Evolutionary conservation across 2,797 vertebrate genomes (phyloP).

Genomic region (Selene dorsalis): DNA sequence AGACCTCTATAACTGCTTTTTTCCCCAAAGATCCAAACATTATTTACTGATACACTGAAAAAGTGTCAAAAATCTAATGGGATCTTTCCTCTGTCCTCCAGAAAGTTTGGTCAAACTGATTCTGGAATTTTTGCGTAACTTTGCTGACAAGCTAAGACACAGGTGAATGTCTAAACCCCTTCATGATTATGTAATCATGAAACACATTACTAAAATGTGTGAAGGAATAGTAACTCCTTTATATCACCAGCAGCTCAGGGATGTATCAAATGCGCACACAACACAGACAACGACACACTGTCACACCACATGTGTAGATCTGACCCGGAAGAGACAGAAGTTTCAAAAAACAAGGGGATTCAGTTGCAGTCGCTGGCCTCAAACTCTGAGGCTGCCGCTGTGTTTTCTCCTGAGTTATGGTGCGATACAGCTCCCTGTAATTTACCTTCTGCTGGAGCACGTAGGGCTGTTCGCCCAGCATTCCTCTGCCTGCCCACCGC

Average conservation of each 20-base stretch:
- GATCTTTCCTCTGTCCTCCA: too few species aligned
- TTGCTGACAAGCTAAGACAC: too few species aligned
- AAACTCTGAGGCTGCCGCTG: conserved; percentile 67
- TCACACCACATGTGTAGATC: conserved; percentile 57
- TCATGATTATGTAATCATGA: too few species aligned
- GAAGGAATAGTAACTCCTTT: neutral
- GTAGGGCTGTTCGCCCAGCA: conserved; percentile 68
- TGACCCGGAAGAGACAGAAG: conserved; percentile 42
- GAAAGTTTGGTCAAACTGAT: too few species aligned
- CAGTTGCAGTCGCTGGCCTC: conserved; percentile 45
- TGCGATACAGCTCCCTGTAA: conserved; percentile 76
- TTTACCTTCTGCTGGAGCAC: conserved; percentile 77
- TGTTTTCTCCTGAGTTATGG: conserved; percentile 74
- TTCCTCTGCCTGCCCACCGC: conserved; percentile 76
- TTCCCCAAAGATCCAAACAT: neutral
- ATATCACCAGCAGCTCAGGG: neutral
- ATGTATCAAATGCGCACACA: neutral
- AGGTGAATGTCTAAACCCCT: too few species aligned
- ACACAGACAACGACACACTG: conserved; percentile 3
- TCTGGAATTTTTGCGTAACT: too few species aligned
- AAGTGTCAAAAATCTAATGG: too few species aligned
- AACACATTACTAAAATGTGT: neutral
- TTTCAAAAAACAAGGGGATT: conserved; percentile 55
- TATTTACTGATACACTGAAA: too few species aligned
- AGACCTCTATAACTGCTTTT: too few species aligned